Conservation (phyloP, 2,888 invertebrate species). For the Troilus luridus region DNA sequence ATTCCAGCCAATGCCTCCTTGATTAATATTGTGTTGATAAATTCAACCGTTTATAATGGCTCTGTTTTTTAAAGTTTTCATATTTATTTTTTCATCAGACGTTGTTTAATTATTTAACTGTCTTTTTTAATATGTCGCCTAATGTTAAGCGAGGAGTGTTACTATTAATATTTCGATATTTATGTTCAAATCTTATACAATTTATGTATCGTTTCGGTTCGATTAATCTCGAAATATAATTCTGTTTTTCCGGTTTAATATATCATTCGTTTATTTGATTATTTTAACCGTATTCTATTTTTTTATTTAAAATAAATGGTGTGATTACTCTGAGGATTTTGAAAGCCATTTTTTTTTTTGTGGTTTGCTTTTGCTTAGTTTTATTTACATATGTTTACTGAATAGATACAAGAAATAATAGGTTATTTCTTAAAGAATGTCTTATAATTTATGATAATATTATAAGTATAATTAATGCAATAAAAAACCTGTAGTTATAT, state of each 20-base stretch:
- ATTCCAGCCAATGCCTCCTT: background rate
- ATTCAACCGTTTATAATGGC: background rate
- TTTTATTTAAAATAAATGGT: no score
- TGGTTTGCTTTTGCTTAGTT: no score
- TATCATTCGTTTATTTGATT: no score
- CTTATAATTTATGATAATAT: no score
- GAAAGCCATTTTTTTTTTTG: no score
- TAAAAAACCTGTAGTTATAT: no score
- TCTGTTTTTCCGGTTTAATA: background rate
- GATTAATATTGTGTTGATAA: conserved; percentile 24
- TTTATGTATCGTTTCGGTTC: background rate
- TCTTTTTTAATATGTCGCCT: background rate
- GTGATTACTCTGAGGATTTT: no score
- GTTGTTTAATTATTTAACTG: conserved; percentile 23
- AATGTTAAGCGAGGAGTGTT: background rate
- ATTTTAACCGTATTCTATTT: no score
- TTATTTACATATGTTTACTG: no score
- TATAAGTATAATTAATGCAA: no score
- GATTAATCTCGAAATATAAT: background rate
- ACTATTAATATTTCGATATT: conserved; percentile 12
- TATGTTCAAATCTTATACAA: background rate
- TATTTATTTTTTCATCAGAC: background rate
- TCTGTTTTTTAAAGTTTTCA: background rate
- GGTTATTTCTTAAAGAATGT: no score
- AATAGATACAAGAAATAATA: no score